Percentiles rank a stretch among this genome's conserved stretches.
Conservation (phyloP, 2,888 invertebrate genomes). For the Dasysyrphus albostriatus region DNA sequence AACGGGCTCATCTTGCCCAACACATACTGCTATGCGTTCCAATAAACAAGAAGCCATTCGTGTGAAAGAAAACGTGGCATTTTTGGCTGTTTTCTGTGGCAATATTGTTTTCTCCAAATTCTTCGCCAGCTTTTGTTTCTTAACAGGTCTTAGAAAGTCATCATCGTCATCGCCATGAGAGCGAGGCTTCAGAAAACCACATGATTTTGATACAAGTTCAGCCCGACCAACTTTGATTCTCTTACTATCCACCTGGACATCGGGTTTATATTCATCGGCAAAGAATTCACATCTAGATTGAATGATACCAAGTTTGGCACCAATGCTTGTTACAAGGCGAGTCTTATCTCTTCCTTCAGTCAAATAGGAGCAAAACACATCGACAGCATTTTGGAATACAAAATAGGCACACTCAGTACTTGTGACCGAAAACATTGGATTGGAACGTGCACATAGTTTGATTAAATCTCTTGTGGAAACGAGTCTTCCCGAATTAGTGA, state of each 20-base stretch:
- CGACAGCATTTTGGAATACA: conserved; percentile 93
- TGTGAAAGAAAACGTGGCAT: conserved; percentile 91
- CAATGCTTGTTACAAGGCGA: conserved; percentile 89
- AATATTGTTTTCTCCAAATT: conserved; percentile 74
- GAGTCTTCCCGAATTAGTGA: conserved; percentile 85
- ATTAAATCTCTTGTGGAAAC: conserved; percentile 95
- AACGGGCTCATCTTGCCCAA: conserved; percentile 93
- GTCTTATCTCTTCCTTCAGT: conserved; percentile 87
- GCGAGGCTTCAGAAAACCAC: conserved; percentile 39
- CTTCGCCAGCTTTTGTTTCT: conserved; percentile 79
- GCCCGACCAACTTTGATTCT: conserved; percentile 90
- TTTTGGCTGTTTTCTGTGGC: conserved; percentile 80
- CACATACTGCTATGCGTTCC: conserved; percentile 94
- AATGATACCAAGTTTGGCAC: conserved; percentile 92
- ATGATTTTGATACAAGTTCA: conserved; percentile 83
- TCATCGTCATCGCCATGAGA: conserved; percentile 52
- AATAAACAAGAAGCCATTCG: conserved; percentile 91
- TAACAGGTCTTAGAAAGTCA: conserved; percentile 69
- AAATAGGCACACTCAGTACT: conserved; percentile 85
- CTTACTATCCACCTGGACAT: conserved; percentile 85
- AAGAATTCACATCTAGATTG: conserved; percentile 93
- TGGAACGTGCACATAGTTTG: conserved; percentile 94
- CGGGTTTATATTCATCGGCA: conserved; percentile 91
- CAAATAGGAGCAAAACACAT: conserved; percentile 94
- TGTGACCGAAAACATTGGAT: conserved; percentile 89